Conservation (phyloP, 2,113 vertebrate species). For the Corvus hawaiiensis region DNA sequence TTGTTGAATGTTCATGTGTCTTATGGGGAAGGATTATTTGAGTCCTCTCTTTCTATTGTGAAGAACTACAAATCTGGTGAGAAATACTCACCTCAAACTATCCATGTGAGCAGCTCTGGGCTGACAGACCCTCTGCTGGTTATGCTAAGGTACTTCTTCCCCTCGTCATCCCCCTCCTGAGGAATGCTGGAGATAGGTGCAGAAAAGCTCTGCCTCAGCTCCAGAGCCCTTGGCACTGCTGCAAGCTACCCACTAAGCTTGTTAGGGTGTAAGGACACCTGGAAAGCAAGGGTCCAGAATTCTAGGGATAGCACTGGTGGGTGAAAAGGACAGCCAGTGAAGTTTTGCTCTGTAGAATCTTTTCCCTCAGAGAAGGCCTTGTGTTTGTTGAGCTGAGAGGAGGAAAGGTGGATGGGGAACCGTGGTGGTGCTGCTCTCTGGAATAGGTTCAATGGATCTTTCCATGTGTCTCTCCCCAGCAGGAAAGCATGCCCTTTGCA, state of each 20-base stretch:
- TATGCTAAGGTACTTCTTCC: background rate
- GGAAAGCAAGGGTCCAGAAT: background rate
- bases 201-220: background rate
- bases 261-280: background rate
- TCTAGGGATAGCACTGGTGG: background rate
- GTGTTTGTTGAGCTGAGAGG: background rate
- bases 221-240: background rate
- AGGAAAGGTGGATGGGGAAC: background rate
- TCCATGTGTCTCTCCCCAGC: constrained; percentile 50
- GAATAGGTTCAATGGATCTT: constrained; percentile 23
- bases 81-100: background rate
- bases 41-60: background rate
- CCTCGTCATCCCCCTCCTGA: background rate
- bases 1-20: background rate
- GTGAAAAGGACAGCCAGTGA: background rate
- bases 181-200: background rate
- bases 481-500: constrained; percentile 97
- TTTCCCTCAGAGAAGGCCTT: background rate
- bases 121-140: background rate
- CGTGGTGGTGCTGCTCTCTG: background rate
- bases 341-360: background rate
- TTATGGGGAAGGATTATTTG: background rate
- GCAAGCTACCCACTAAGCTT: background rate
- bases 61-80: background rate
- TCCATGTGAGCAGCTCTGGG: background rate